These are phyloP conservation scores for Lutraria lutraria DNA, from an alignment of 2,888 invertebrate species.

Conservation along the genomic window DNA sequence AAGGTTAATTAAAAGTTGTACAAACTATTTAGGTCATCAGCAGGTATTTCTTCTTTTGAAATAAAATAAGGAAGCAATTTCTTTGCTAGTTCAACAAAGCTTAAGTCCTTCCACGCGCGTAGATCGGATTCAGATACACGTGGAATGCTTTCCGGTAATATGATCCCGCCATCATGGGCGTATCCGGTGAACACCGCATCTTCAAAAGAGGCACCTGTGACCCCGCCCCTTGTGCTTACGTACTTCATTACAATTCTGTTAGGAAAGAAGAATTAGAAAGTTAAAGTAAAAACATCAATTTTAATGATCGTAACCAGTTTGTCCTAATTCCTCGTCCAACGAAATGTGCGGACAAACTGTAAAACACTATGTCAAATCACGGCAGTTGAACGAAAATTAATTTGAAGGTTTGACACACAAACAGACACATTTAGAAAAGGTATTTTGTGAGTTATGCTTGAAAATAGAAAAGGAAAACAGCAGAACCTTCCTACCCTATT, in stretches of 20 bases:
- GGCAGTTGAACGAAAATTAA: no score
- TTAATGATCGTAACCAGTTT: no score
- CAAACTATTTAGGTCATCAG: slow-evolving; percentile 81
- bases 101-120: slow-evolving; percentile 82
- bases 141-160: slow-evolving; percentile 86
- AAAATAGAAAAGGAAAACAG: no score
- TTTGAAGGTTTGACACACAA: no score
- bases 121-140: slow-evolving; percentile 76
- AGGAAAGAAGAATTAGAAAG: no score
- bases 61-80: slow-evolving; percentile 86
- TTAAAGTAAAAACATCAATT: no score
- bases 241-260: slow-evolving; percentile 80
- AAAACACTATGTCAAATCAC: no score
- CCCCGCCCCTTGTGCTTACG: slow-evolving; percentile 85
- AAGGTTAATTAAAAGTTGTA: not conserved
- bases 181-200: slow-evolving; percentile 86
- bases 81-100: slow-evolving; percentile 85
- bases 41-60: slow-evolving; percentile 85
- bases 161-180: slow-evolving; percentile 87
- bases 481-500: no score
- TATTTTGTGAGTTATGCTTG: no score
- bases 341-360: no score
- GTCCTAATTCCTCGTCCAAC: no score
- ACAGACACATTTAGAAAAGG: no score
- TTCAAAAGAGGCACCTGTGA: slow-evolving; percentile 80